Base-by-base conservation (phyloP, 2,797 vertebrate species). In the Sebastes dallii region DNA sequence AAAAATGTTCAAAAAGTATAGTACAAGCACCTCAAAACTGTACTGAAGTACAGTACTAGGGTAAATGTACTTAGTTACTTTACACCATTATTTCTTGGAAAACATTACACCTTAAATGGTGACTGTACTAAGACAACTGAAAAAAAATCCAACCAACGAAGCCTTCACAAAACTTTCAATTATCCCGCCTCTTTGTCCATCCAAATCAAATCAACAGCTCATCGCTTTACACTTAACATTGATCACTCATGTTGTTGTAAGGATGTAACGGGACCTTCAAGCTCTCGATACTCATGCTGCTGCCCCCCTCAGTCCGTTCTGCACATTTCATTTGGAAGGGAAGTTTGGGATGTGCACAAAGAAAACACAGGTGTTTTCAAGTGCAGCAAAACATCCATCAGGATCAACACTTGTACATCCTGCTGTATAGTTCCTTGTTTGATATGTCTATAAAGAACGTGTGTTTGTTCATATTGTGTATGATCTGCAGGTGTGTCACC, bases 401-500 rank as follows among this genome's bases (percentile, higher is more conserved):
- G 27, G 30, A 76, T 39, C 2, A 58, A 11, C 25, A 24, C 24
- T 8, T 66, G 2, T 61, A 2, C 42, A 60, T 72, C 11, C 46
- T 7, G n/a, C 42, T 77, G 20, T 27, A 65, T 62, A 32, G 12
- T 18, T 66, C 18, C 27, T 56, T 27, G 52, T 69, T 52, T 67
- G 18, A 68, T 4, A 39, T 8, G 27, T 73, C 24, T 7, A 24
- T 54, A 8, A 62, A 22, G 20, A 73, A 50, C 54, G 27, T 72
- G 60, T 72, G 67, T 72, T 70, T 42, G 11, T 16, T 29, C 24
- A 18, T 59, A 18, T 32, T 46, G 18, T 65, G n/a, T 50, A 56
- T 77, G 58, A 20, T 18, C n/a, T 81, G 68, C 58, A 82, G 75
- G 61, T 75, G 54, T 75, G 52, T 56, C 30, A 65, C 16, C 82